Evolutionary conservation across 2,113 vertebrate species (phyloP).

Genomic region (Phylloscopus trochilus): DNA sequence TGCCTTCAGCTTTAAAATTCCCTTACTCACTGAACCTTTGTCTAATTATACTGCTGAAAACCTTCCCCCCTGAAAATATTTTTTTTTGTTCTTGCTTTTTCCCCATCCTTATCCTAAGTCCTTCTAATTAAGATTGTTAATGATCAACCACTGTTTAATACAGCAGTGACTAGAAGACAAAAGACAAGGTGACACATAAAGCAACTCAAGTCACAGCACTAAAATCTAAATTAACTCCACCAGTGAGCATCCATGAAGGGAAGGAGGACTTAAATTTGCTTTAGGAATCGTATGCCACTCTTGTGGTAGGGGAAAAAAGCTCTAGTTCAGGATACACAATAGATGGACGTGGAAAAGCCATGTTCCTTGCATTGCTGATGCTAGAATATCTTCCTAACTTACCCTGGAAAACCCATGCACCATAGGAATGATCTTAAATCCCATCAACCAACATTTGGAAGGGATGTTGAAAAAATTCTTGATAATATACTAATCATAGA

Average conservation of each 20-base stretch:
- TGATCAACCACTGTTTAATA: background rate
- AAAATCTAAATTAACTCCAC: background rate
- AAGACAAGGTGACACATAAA: background rate
- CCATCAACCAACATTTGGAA: background rate
- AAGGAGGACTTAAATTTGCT: background rate
- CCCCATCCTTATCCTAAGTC: background rate
- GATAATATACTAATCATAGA: background rate
- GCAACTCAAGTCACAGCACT: background rate
- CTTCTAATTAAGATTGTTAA: background rate
- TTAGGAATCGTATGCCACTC: background rate
- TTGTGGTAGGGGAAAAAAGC: background rate
- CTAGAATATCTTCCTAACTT: background rate
- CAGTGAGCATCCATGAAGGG: background rate
- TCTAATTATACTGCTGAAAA: background rate
- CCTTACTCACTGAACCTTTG: background rate
- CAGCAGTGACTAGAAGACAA: background rate
- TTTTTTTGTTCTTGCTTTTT: background rate
- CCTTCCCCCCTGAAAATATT: background rate
- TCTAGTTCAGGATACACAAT: background rate
- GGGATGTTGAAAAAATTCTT: background rate
- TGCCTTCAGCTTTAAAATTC: background rate
- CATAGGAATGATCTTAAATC: background rate
- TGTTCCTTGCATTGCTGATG: fast-evolving
- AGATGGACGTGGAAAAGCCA: background rate
- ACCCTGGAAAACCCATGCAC: background rate